Base-by-base conservation (phyloP, 2,797 vertebrate species). In the Ptychobarbus kaznakovi region DNA sequence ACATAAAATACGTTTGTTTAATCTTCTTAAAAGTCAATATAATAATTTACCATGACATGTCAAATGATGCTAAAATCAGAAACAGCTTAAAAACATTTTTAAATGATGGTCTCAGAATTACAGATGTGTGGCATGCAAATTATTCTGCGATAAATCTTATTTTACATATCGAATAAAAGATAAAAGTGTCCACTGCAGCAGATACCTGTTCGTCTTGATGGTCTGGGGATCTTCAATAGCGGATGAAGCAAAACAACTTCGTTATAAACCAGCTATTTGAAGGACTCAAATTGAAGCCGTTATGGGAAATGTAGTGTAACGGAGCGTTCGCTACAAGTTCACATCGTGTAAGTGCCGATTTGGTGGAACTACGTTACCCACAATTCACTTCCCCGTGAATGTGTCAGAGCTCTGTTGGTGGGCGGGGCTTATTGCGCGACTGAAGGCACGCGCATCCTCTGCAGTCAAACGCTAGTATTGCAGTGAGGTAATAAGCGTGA, bases 181-280 rank as follows among this genome's bases (percentile, higher is more conserved):
- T 69, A n/a, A 58, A 77, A 86, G 75, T 76, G 69, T 72, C 80
- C 53, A 13, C 74, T 73, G 76, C 32, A 44, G 83, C 80, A 75
- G 65, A 83, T 91, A 92, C 92, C 92, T 91, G 89, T 25, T 85
- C 49, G 28, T 81, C 74, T 84, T 38, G 58, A 58, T 53, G 86
- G 74, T 82, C 89, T 85, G 86, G 86, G 81, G 90, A 84, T 89
- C 88, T 87, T 81, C 86, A 90, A 91, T 74, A 89, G 83, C 44
- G 78, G 46, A 82, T 73, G 81, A 40, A 87, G 86, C 84, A 91
- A 89, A 91, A 91, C 89, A 90, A 91, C 85, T 85, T 89, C 83
- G 86, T 91, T 92, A 92, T 92, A 91, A 91, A 91, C 88, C 85
- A 86, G 81, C 85, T 87, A 84, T 87, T 86, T 84, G 85, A 86